A percentile compares a stretch with the other conserved stretches of the same genome.
phyloP scores from a whole-genome alignment of 2,888 invertebrate genomes.

The Ellobium chinense region DNA sequence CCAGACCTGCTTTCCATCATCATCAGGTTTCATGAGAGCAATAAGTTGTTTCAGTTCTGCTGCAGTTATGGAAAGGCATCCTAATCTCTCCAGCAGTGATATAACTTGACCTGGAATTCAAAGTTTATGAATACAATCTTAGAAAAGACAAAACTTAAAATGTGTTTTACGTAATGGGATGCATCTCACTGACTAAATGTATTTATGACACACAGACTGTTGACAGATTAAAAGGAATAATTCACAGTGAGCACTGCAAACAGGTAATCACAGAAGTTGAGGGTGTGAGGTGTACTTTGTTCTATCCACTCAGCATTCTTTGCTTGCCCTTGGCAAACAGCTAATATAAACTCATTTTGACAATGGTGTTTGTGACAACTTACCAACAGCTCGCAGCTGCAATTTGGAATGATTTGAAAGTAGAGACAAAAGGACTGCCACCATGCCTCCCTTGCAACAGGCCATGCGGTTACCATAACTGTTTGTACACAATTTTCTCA shows the following conservation, averaged over 20 bases:
- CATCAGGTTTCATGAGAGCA: constrained; percentile 77
- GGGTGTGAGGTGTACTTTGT: no score
- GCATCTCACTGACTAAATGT: no score
- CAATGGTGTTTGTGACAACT: no score
- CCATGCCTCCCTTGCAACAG: constrained; percentile 81
- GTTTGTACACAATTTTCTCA: constrained; percentile 75
- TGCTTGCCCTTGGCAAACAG: no score
- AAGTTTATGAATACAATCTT: no score
- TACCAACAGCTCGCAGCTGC: constrained; percentile 37
- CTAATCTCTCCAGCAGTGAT: constrained; percentile 82
- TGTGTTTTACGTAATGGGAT: not conserved
- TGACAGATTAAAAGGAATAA: no score
- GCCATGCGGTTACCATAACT: constrained; percentile 80
- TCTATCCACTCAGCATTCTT: no score
- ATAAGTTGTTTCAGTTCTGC: constrained; percentile 83
- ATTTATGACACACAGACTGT: no score
- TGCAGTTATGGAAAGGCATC: constrained; percentile 82
- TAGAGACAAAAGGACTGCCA: constrained; percentile 64
- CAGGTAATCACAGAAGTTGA: no score
- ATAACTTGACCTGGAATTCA: constrained; percentile 81
- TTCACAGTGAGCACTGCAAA: no score
- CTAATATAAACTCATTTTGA: no score
- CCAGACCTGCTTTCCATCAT: constrained; percentile 76
- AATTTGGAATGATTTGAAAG: constrained; percentile 33
- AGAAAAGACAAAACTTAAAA: no score